A percentile compares a stretch with the other conserved stretches of the same genome.
Evolutionary conservation across 2,888 invertebrate species (phyloP).

Genomic region (Mermis nigrescens): DNA sequence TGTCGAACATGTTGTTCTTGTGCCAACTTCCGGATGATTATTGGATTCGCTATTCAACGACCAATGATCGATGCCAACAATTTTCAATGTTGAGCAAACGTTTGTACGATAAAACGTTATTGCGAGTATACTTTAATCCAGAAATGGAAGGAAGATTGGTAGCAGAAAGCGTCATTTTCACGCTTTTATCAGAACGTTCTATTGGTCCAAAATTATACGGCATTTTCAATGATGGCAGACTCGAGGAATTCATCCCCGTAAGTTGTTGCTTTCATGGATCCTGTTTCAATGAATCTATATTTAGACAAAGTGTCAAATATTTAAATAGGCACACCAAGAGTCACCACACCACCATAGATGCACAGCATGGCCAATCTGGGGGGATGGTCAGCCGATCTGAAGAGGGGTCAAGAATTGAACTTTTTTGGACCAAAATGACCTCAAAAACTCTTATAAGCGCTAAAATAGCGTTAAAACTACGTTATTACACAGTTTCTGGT

Average conservation of each 20-base stretch:
- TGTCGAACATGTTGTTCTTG: slow-evolving; percentile 85
- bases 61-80: slow-evolving; percentile 20
- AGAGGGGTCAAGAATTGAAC: too few species aligned
- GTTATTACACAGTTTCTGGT: too few species aligned
- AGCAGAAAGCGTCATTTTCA: slow-evolving; percentile 87
- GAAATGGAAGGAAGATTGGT: slow-evolving; percentile 59
- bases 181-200: slow-evolving; percentile 71
- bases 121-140: slow-evolving; percentile 83
- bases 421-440: too few species aligned
- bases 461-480: too few species aligned
- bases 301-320: too few species aligned
- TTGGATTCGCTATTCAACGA: slow-evolving; percentile 33
- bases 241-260: slow-evolving; percentile 85
- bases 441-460: too few species aligned
- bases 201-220: slow-evolving; percentile 85
- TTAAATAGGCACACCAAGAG: too few species aligned
- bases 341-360: too few species aligned
- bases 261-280: slow-evolving; percentile 25
- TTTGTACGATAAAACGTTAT: slow-evolving; percentile 42
- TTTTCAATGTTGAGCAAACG: too few species aligned
- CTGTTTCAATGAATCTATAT: background rate
- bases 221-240: slow-evolving; percentile 80
- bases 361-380: too few species aligned
- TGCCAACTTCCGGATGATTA: slow-evolving; percentile 55
- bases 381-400: too few species aligned